Conservation (phyloP, 2,888 invertebrate genomes). For the Amphiduros pacificus region DNA sequence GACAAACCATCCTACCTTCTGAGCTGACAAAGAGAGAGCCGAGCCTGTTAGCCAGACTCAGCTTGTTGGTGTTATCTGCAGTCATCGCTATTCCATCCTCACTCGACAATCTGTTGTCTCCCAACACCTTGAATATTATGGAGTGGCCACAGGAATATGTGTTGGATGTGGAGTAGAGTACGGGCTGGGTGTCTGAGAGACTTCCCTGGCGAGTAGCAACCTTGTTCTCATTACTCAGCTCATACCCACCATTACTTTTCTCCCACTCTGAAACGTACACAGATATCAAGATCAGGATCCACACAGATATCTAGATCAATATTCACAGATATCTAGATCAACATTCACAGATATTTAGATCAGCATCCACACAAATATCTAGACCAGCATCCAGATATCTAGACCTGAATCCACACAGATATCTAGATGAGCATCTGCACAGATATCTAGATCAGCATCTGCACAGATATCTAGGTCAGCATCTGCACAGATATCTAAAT, state of each 20-base stretch:
- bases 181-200: conserved; percentile 40
- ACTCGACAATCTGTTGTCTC: conserved; percentile 43
- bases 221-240: conserved; percentile 63
- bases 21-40: conserved; percentile 16
- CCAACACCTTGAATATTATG: conserved; percentile 64
- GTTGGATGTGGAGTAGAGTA: conserved; percentile 61
- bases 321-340: too few species aligned
- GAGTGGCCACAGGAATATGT: conserved; percentile 64
- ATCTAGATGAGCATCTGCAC: too few species aligned
- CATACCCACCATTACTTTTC: conserved; percentile 57
- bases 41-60: not conserved
- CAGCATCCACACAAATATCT: too few species aligned
- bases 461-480: too few species aligned
- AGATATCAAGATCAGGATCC: too few species aligned
- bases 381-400: too few species aligned
- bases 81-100: conserved; percentile 49
- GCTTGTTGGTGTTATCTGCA: not conserved
- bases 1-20: conserved; percentile 17
- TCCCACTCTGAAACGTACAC: conserved; percentile 59
- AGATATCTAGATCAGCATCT: too few species aligned
- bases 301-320: too few species aligned
- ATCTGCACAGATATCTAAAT: too few species aligned
- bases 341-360: too few species aligned
- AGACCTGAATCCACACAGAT: too few species aligned
- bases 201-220: conserved; percentile 61